Evolutionary conservation across 2,888 invertebrate species (phyloP).

Genomic region (Philhelius pedissequus): DNA sequence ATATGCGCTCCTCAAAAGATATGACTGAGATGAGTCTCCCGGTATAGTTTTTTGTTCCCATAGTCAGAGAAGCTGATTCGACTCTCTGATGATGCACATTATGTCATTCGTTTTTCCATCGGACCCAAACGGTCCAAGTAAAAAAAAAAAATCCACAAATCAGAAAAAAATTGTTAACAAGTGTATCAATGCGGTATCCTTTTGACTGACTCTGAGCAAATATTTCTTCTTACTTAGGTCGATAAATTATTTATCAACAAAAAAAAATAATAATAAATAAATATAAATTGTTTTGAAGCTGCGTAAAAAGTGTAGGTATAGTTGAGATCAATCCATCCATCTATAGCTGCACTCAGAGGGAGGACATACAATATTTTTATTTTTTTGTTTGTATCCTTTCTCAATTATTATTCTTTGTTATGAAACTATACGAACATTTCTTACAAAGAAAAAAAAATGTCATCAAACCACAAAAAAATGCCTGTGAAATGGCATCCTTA

Average conservation of each 20-base stretch:
- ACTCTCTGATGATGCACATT: slow-evolving; percentile 67
- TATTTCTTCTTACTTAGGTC: slow-evolving; percentile 54
- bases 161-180: slow-evolving; percentile 54
- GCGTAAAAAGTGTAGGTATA: slow-evolving; percentile 27
- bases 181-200: slow-evolving; percentile 66
- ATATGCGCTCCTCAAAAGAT: slow-evolving; percentile 9
- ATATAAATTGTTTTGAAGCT: slow-evolving; percentile 42
- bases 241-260: slow-evolving; percentile 71
- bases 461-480: slow-evolving; percentile 5
- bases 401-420: slow-evolving; percentile 40
- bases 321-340: slow-evolving; percentile 7
- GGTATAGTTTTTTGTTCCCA: background rate
- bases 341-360: slow-evolving; percentile 6
- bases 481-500: slow-evolving; percentile 20
- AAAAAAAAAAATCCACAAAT: slow-evolving; percentile 7
- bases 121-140: background rate
- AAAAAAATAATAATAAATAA: background rate
- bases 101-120: slow-evolving; percentile 63
- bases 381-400: background rate
- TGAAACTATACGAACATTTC: slow-evolving; percentile 8
- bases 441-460: slow-evolving; percentile 16
- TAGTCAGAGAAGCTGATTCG: too few species aligned
- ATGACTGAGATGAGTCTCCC: slow-evolving; percentile 22
- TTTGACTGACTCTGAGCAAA: slow-evolving; percentile 56
- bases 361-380: background rate